Evolutionary conservation across 2,113 vertebrate genomes (phyloP).

Genomic region (Pao palembangensis): DNA sequence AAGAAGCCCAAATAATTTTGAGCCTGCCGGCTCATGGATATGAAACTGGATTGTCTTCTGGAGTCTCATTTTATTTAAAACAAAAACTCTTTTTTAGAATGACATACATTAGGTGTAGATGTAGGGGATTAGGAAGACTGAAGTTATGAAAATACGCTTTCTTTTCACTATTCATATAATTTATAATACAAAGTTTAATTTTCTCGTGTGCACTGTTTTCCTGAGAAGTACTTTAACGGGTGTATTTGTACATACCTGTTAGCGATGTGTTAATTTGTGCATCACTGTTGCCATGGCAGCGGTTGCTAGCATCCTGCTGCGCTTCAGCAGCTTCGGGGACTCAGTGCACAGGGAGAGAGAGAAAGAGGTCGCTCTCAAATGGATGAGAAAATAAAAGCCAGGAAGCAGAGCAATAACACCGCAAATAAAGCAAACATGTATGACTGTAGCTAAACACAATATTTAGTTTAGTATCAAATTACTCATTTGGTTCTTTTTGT

Average conservation of each 20-base stretch:
- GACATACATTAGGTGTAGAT: too few species aligned
- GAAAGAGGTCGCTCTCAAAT: constrained; percentile 4
- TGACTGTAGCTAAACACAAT: background rate
- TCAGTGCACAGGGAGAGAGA: constrained; percentile 28
- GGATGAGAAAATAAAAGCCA: background rate
- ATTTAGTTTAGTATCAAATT: too few species aligned
- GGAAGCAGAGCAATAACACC: background rate
- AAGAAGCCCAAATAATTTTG: background rate
- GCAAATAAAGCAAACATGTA: background rate
- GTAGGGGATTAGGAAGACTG: too few species aligned
- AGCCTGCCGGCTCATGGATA: background rate
- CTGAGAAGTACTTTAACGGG: background rate
- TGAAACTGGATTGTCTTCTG: too few species aligned
- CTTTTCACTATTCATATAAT: too few species aligned
- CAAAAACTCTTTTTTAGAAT: too few species aligned
- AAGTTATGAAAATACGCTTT: too few species aligned
- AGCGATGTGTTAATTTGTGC: constrained; percentile 39
- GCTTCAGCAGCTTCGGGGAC: constrained; percentile 40
- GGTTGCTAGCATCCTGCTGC: constrained; percentile 54
- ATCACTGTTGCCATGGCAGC: constrained; percentile 68
- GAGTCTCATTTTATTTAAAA: too few species aligned
- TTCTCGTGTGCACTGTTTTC: background rate
- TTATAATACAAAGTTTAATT: too few species aligned
- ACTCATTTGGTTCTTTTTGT: background rate
- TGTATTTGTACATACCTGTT: background rate